phyloP scores from a whole-genome alignment of 2,797 vertebrate species.

The Dendrocincla fuliginosa region DNA sequence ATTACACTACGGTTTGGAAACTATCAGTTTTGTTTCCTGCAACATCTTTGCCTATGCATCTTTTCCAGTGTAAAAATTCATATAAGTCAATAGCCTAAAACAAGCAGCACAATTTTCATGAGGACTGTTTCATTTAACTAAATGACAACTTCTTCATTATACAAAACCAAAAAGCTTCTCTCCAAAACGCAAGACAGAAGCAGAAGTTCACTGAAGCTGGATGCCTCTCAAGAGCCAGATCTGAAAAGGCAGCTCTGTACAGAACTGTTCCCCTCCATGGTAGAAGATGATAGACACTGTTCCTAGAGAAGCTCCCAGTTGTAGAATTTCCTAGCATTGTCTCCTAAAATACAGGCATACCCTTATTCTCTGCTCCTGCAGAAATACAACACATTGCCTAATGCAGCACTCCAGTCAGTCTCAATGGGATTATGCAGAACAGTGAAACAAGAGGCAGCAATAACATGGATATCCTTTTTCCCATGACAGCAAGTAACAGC shows the following conservation, averaged over 20 bases:
- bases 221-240: neutral
- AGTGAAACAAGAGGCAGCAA: neutral
- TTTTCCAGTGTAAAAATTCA: neutral
- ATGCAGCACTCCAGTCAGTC: neutral
- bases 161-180: neutral
- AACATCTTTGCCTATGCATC: neutral
- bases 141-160: neutral
- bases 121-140: neutral
- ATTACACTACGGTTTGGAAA: neutral
- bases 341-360: neutral
- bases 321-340: neutral
- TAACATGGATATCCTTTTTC: neutral
- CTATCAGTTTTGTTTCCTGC: neutral
- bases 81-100: neutral
- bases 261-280: neutral
- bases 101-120: neutral
- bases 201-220: neutral
- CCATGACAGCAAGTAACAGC: neutral
- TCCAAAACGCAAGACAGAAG: neutral
- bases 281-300: fast-evolving
- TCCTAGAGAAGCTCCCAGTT: neutral
- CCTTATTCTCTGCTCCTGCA: neutral
- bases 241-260: neutral
- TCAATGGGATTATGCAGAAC: neutral
- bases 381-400: neutral